These are phyloP conservation scores for Urocolius indicus DNA, from an alignment of 2,113 vertebrate species.

Conservation along the genomic window DNA sequence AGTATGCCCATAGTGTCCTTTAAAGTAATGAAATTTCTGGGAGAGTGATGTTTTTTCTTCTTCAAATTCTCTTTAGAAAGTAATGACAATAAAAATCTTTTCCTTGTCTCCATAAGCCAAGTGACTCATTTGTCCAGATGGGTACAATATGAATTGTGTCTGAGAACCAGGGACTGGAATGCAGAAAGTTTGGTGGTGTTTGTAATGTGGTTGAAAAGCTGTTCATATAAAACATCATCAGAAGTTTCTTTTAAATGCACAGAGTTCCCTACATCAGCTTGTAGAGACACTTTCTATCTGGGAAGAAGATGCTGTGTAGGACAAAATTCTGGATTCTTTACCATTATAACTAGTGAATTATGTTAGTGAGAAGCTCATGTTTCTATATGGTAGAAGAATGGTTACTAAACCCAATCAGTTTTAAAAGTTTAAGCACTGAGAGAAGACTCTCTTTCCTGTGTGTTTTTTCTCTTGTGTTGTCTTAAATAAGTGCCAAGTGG, in stretches of 20 bases:
- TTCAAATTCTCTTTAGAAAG: neutral
- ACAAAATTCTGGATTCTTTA: neutral
- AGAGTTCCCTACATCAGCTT: neutral
- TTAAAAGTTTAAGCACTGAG: neutral
- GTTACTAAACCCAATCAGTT: neutral
- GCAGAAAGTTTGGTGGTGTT: conserved; percentile 45
- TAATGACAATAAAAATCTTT: conserved; percentile 65
- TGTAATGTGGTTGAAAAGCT: conserved; percentile 56
- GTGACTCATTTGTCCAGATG: conserved; percentile 74
- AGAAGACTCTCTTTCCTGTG: neutral
- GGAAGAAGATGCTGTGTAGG: neutral
- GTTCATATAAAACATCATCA: conserved; percentile 14
- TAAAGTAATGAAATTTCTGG: conserved; percentile 17
- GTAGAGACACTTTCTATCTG: neutral
- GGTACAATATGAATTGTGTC: conserved; percentile 61
- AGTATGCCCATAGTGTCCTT: neutral
- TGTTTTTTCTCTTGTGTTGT: neutral
- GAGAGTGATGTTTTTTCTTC: conserved; percentile 2
- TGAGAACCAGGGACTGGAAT: conserved; percentile 55
- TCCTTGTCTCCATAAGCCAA: conserved; percentile 45
- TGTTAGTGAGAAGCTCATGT: neutral
- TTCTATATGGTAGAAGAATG: neutral
- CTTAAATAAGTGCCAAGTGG: neutral
- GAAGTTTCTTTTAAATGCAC: conserved; percentile 19
- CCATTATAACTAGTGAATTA: neutral